Percentiles rank a stretch among this genome's conserved stretches.
Conservation (phyloP, 2,888 invertebrate species). For the Dimorphilus gyrociliatus region DNA sequence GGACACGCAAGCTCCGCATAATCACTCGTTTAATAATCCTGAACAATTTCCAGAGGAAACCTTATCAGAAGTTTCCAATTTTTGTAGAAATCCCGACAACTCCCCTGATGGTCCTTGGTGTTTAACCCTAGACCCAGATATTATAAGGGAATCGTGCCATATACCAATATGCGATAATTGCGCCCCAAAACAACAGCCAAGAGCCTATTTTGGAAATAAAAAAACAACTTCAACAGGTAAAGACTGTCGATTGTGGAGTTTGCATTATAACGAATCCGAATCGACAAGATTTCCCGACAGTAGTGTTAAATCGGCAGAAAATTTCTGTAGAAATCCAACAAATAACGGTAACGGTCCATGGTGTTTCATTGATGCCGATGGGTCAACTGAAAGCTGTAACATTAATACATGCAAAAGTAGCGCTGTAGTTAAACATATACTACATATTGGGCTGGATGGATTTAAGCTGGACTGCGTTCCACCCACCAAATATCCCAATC, state of each 20-base stretch:
- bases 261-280: too few species aligned
- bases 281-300: constrained; percentile 6
- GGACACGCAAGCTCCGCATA: constrained; percentile 2
- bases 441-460: constrained; percentile 7
- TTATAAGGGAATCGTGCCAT: constrained; percentile 1
- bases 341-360: constrained; percentile 4
- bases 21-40: constrained; percentile 1
- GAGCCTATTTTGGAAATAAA: too few species aligned
- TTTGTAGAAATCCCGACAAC: constrained; percentile 4
- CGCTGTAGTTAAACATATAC: constrained; percentile 4
- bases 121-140: neutral
- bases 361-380: constrained; percentile 4
- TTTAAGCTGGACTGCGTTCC: constrained; percentile 4
- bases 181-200: too few species aligned
- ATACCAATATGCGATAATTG: constrained; percentile 3
- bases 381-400: constrained; percentile 2
- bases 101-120: constrained; percentile 4
- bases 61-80: constrained; percentile 2
- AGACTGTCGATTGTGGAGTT: too few species aligned
- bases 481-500: constrained; percentile 4
- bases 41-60: constrained; percentile 3
- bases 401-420: constrained; percentile 4
- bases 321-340: constrained; percentile 6
- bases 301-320: constrained; percentile 1
- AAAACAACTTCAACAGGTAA: too few species aligned